Base-by-base conservation (phyloP, 1,140 invertebrate genomes). In the Thalassaphorura encarpata region DNA sequence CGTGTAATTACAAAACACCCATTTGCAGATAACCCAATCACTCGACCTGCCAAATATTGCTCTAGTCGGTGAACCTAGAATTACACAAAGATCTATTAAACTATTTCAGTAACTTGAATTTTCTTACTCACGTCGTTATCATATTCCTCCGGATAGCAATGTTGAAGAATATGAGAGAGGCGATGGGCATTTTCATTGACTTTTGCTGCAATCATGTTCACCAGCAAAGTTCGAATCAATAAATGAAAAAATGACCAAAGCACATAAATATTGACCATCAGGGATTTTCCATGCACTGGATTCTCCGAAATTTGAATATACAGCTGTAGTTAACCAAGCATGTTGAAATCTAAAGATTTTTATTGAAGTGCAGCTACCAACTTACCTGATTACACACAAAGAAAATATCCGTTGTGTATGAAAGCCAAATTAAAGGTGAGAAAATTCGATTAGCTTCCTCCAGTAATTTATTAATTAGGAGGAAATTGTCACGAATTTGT, bases 321-420 rank as follows among this genome's bases (percentile, higher is more conserved):
- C 19, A 63, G 31, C 57, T 60, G 15, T 18, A 23, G 41, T 33
- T 8, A 41, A 40, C 3, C 16, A 41, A 52, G 8, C 16, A 23
- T 23, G 23, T 41, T 28, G 26, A 8, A 23, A 36, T 15, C 3
- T 27, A 26, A 24, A 49, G 26, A 40, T 42, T 41, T 52, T 6
- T 11, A 28, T 29, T 11, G n/a, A 36, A 4, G 11, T 46, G 45
- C 11, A 11, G 5, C 26, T 28, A 8, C 11, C 19, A 11, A 8
- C 45, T 36, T 40, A 62, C 61, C 52, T 63, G 61, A 40, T 58
- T 56, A 31, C 61, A 63, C 13, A 63, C 54, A 50, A 63, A 63
- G 49, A 63, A 60, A 15, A 63, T 58, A 29, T 63, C 40, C 11
- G 61, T 63, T 6, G 39, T 52, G 39, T 55, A 63, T 2, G 61